Base-by-base conservation (phyloP, 2,888 invertebrate species). In the Entomobrya proxima region DNA sequence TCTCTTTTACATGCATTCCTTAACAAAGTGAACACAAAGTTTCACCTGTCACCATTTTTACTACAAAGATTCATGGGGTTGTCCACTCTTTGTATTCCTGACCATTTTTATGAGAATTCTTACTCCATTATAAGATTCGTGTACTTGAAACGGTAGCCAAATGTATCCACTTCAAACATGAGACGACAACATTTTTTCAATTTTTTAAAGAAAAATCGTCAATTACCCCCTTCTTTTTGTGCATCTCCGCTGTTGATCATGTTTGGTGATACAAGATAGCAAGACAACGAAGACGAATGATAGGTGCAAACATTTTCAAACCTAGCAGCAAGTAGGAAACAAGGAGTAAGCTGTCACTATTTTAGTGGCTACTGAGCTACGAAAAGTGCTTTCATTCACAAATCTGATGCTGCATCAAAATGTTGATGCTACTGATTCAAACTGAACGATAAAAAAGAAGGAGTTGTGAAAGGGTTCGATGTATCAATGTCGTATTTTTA, bases 11-110 rank as follows among this genome's bases (percentile, higher is more conserved):
- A 27, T 69, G 27, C 69, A 69, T 69, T 69, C 69, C 44, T 44
- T 1, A 69, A 47, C 44, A 69, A 69, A 69, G 69, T 69, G 69
- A 69, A 69, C 44, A 40, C 44, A 44, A 30, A 69, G 69, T 69
- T 79, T 79, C 69, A 69, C 79, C 30, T 79, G 79, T 79, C 79
- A 79, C 75, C 52, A 9, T 52, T 75, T 52, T 77, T 77, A 77
- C 61, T 44, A n/a, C 15, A 40, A 74, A 79, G 79, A 79, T 79
- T 79, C 79, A 79, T 79, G 79, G 55, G 69, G 52, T 79, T 79
- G 79, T 55, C 52, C 52, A 21, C 21, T 52, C 52, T 40, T 69
- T 40, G 69, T 64, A 35, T 37, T 64, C 64, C n/a, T n/a, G 7
- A 32, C 21, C n/a, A 35, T 9, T 37, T 32, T 64, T 35, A 64